Percentiles rank a stretch among this genome's conserved stretches.
These are phyloP conservation scores for Bedellia somnulentella DNA, from an alignment of 2,888 invertebrate genomes.

Conservation along the genomic window DNA sequence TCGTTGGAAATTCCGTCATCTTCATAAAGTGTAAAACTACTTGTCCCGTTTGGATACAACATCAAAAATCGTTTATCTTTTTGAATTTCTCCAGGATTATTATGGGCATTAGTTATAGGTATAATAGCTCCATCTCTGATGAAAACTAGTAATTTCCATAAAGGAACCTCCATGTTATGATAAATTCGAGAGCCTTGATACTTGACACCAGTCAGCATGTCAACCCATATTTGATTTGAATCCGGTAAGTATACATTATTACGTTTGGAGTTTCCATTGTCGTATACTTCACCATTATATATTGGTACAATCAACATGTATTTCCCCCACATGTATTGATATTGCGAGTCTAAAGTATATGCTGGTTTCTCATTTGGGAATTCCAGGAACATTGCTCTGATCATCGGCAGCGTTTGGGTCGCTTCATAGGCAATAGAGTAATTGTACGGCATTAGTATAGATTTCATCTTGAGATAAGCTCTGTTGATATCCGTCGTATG, in stretches of 20 bases:
- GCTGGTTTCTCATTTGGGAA: slow-evolving; percentile 27
- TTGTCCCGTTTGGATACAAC: slow-evolving; percentile 25
- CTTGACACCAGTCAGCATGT: slow-evolving; percentile 38
- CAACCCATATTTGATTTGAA: slow-evolving; percentile 35
- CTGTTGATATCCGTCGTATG: slow-evolving; percentile 34
- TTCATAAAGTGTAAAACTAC: slow-evolving; percentile 33
- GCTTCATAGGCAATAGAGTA: slow-evolving; percentile 36
- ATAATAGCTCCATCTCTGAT: slow-evolving; percentile 42
- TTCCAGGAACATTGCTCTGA: slow-evolving; percentile 47
- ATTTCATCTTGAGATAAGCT: slow-evolving; percentile 45
- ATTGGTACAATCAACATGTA: slow-evolving; percentile 40
- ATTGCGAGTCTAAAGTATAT: slow-evolving; percentile 37
- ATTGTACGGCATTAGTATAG: slow-evolving; percentile 45
- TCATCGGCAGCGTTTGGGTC: slow-evolving; percentile 33
- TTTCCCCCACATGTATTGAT: slow-evolving; percentile 54
- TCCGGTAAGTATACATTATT: slow-evolving; percentile 35
- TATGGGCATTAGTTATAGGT: slow-evolving; percentile 40
- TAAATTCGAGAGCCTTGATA: slow-evolving; percentile 41
- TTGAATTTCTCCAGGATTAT: slow-evolving; percentile 34
- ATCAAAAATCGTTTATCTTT: slow-evolving; percentile 28
- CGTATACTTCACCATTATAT: slow-evolving; percentile 19
- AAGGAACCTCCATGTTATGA: slow-evolving; percentile 27
- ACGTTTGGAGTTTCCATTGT: slow-evolving; percentile 18
- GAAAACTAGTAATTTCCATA: slow-evolving; percentile 47
- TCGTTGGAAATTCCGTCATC: slow-evolving; percentile 37